Evolutionary conservation across 2,797 vertebrate genomes (phyloP).

Genomic region (Loris lydekkerianus): DNA sequence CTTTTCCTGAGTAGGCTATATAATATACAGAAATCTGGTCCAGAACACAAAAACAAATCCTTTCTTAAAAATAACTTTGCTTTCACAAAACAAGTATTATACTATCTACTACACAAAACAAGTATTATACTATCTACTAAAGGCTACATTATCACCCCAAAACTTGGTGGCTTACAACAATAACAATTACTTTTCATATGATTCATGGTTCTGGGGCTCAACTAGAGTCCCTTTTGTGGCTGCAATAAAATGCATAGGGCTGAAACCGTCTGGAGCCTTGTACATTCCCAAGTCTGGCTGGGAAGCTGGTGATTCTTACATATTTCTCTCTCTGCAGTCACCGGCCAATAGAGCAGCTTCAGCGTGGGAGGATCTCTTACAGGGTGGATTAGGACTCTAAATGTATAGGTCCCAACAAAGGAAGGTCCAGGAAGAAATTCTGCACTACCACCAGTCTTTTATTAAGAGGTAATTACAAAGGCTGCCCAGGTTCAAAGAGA

Average conservation of each 20-base stretch:
- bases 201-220: neutral
- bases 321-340: neutral
- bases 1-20: neutral
- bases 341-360: neutral
- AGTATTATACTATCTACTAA: neutral
- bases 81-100: neutral
- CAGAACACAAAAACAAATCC: conserved; percentile 45
- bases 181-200: conserved; percentile 15
- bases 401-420: neutral
- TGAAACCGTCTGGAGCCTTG: conserved; percentile 8
- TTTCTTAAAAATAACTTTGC: neutral
- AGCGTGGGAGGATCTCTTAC: neutral
- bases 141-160: neutral
- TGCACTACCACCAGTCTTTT: neutral
- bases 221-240: neutral
- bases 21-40: neutral
- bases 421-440: neutral
- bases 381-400: neutral
- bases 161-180: conserved; percentile 8
- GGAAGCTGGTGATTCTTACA: neutral
- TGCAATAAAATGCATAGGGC: neutral
- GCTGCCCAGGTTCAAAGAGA: neutral
- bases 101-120: neutral
- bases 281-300: neutral
- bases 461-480: conserved; percentile 31